Evolutionary conservation across 1,140 invertebrate genomes (phyloP).

Genomic region (Oscheius sp.): DNA sequence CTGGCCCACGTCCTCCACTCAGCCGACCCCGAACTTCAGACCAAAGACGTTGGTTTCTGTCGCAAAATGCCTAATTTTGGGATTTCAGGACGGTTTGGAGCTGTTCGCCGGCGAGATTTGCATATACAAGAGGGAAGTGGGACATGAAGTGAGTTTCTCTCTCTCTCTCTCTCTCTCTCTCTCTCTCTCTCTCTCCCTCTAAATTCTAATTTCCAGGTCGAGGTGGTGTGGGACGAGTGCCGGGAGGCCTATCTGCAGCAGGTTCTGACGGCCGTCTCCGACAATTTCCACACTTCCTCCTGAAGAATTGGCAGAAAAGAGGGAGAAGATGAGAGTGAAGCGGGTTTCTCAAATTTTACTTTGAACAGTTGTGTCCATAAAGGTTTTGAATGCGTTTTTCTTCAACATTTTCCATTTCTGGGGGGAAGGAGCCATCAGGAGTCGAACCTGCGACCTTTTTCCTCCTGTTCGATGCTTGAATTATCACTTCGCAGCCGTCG

Average conservation of each 20-base stretch:
- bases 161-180: constrained; percentile 12
- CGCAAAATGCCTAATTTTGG: constrained; percentile 1
- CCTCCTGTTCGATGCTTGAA: too few species aligned
- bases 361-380: too few species aligned
- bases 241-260: constrained; percentile 46
- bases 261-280: constrained; percentile 10
- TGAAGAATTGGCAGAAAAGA: background rate
- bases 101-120: constrained; percentile 50
- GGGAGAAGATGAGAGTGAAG: too few species aligned
- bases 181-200: constrained; percentile 12
- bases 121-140: background rate
- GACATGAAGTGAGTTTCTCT: background rate
- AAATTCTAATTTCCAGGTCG: constrained; percentile 27
- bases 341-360: background rate
- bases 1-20: constrained; percentile 30
- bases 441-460: too few species aligned
- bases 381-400: too few species aligned
- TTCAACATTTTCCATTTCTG: too few species aligned
- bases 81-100: constrained; percentile 54
- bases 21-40: constrained; percentile 48
- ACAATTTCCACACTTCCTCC: background rate
- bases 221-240: constrained; percentile 51
- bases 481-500: too few species aligned
- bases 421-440: too few species aligned
- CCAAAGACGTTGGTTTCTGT: constrained; percentile 39